These are phyloP conservation scores for Potorous gilbertii DNA, from an alignment of 2,797 vertebrate species.

Conservation along the genomic window DNA sequence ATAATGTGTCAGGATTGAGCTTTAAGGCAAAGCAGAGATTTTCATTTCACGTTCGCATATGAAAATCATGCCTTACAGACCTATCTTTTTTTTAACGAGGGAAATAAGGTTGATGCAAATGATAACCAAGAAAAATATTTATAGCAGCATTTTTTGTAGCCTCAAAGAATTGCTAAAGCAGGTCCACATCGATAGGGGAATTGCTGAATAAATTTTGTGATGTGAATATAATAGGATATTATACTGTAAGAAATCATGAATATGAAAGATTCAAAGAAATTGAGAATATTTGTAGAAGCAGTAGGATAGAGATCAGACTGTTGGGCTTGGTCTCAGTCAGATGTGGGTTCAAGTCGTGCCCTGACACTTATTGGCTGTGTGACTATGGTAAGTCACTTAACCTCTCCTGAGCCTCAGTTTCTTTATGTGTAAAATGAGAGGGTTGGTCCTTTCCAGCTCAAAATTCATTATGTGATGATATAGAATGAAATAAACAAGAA, in stretches of 20 bases:
- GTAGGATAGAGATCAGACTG: background rate
- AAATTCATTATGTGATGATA: background rate
- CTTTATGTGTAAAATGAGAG: background rate
- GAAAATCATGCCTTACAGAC: constrained; percentile 14
- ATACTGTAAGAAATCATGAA: background rate
- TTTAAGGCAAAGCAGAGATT: constrained; percentile 49
- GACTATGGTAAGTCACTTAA: background rate
- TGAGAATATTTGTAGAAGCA: background rate
- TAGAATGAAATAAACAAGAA: background rate
- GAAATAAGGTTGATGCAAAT: constrained; percentile 26
- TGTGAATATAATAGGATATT: background rate
- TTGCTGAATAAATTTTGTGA: background rate
- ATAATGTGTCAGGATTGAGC: constrained; percentile 32
- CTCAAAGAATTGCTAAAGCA: background rate
- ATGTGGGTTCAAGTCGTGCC: background rate
- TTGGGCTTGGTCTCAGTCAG: background rate
- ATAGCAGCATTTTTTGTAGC: constrained; percentile 14
- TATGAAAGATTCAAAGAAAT: background rate
- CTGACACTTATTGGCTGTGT: background rate
- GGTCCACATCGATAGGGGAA: background rate
- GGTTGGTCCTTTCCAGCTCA: background rate
- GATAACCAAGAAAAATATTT: constrained; percentile 32
- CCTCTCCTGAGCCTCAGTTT: background rate
- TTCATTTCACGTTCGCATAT: constrained; percentile 28
- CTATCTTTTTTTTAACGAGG: constrained; percentile 32